phyloP scores from a whole-genome alignment of 2,888 invertebrate genomes.

The Pristionchus mayeri region DNA sequence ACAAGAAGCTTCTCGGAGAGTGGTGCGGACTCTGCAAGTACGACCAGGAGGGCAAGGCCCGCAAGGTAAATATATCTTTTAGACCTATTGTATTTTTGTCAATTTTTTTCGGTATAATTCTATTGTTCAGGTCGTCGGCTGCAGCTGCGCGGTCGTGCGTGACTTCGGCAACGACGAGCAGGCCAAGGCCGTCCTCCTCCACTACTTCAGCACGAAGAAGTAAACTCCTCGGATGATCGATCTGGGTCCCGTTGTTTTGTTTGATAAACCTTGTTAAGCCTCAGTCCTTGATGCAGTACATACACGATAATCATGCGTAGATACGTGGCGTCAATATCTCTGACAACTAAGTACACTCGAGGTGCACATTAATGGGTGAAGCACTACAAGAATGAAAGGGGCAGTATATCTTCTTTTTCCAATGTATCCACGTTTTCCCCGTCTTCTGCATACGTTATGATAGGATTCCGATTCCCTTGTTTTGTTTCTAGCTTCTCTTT shows the following conservation, averaged over 20 bases:
- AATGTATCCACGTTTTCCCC: too few relatives aligned
- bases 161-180: slow-evolving; percentile 98
- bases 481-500: too few relatives aligned
- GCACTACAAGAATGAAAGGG: not conserved
- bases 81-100: too few relatives aligned
- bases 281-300: not conserved
- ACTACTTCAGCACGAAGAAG: slow-evolving; percentile 85
- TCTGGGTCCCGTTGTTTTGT: slow-evolving; percentile 56
- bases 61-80: too few relatives aligned
- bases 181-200: slow-evolving; percentile 93
- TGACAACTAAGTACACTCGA: not conserved
- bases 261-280: slow-evolving; percentile 63
- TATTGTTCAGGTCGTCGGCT: slow-evolving; percentile 93
- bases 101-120: slow-evolving; percentile 2
- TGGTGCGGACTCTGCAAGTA: slow-evolving; percentile 99
- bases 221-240: slow-evolving; percentile 1
- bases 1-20: slow-evolving; percentile 98
- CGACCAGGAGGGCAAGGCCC: slow-evolving; percentile 97
- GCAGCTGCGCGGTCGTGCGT: slow-evolving; percentile 97
- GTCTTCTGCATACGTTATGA: too few relatives aligned
- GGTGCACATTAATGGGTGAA: too few relatives aligned
- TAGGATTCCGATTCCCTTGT: too few relatives aligned
- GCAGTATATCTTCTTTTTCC: too few relatives aligned
- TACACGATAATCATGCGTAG: too few relatives aligned
- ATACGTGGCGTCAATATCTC: slow-evolving; percentile 5